A percentile compares a stretch with the other conserved stretches of the same genome.
These are phyloP conservation scores for Aleiodes testaceus DNA, from an alignment of 2,888 invertebrate genomes.

Conservation along the genomic window DNA sequence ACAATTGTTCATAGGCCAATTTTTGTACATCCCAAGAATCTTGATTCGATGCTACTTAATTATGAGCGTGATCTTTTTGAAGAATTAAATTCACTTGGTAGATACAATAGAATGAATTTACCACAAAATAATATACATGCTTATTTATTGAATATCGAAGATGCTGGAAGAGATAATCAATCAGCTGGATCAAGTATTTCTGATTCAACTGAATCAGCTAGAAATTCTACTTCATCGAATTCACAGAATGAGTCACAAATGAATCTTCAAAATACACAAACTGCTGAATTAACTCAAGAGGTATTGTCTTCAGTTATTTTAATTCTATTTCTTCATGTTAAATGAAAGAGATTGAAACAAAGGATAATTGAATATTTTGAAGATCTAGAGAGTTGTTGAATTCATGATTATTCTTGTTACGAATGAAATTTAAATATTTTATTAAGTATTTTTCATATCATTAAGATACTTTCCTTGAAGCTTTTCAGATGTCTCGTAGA, in stretches of 20 bases:
- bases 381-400: too few relatives aligned
- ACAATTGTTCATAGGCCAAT: conserved; percentile 77
- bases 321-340: not conserved
- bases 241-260: conserved; percentile 57
- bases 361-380: not conserved
- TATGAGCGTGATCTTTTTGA: conserved; percentile 84
- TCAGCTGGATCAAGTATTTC: conserved; percentile 60
- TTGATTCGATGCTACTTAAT: conserved; percentile 81
- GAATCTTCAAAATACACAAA: conserved; percentile 55
- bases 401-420: not conserved
- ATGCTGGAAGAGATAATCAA: conserved; percentile 58
- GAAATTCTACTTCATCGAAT: conserved; percentile 59
- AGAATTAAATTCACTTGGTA: conserved; percentile 82
- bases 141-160: conserved; percentile 78
- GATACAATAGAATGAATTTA: conserved; percentile 76
- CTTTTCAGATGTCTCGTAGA: too few relatives aligned
- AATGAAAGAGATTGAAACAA: too few relatives aligned
- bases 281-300: conserved; percentile 73
- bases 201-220: conserved; percentile 54
- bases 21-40: conserved; percentile 81
- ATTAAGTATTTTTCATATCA: too few relatives aligned
- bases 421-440: too few relatives aligned
- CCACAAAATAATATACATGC: conserved; percentile 76
- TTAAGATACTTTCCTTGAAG: too few relatives aligned
- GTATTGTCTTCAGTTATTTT: conserved; percentile 57